A percentile compares a stretch with the other conserved stretches of the same genome.
Evolutionary conservation across 1,140 invertebrate genomes (phyloP).

Genomic region (Papilio helenus): DNA sequence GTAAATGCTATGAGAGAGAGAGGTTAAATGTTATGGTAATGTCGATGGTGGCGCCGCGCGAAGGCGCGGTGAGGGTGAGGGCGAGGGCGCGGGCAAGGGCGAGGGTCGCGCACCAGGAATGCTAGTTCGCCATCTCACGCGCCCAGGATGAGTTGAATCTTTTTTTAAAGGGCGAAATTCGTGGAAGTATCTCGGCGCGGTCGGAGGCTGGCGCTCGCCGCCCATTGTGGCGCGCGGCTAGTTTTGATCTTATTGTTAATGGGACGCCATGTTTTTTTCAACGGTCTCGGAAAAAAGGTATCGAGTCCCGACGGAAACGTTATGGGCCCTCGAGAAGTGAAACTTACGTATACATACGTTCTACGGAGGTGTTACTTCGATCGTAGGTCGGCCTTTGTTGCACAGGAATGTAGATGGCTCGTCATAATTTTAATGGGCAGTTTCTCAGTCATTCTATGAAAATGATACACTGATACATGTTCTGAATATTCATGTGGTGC

Average conservation of each 20-base stretch:
- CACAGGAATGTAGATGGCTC: slow-evolving; percentile 79
- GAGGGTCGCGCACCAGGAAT: slow-evolving; percentile 54
- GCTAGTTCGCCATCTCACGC: slow-evolving; percentile 70
- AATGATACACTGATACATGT: slow-evolving; percentile 54
- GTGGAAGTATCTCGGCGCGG: slow-evolving; percentile 73
- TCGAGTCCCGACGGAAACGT: slow-evolving; percentile 80
- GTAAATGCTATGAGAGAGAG: not conserved
- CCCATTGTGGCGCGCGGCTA: slow-evolving; percentile 79
- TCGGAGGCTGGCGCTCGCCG: slow-evolving; percentile 77
- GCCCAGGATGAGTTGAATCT: slow-evolving; percentile 77
- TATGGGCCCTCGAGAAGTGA: slow-evolving; percentile 78
- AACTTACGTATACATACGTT: slow-evolving; percentile 75
- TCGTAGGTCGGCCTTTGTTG: slow-evolving; percentile 78
- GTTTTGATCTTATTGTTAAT: slow-evolving; percentile 83
- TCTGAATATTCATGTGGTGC: slow-evolving; percentile 60
- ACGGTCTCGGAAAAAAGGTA: slow-evolving; percentile 76
- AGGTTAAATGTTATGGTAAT: not conserved
- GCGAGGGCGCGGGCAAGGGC: not conserved
- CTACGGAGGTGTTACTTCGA: slow-evolving; percentile 81
- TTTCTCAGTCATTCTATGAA: slow-evolving; percentile 66
- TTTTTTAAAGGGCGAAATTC: slow-evolving; percentile 78
- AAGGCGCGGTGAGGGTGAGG: slow-evolving; percentile 5
- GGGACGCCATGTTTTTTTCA: slow-evolving; percentile 80
- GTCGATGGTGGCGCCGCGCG: not conserved
- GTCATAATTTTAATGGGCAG: slow-evolving; percentile 80